phyloP scores from a whole-genome alignment of 1,140 invertebrate genomes.

The Phocides pigmalion region DNA sequence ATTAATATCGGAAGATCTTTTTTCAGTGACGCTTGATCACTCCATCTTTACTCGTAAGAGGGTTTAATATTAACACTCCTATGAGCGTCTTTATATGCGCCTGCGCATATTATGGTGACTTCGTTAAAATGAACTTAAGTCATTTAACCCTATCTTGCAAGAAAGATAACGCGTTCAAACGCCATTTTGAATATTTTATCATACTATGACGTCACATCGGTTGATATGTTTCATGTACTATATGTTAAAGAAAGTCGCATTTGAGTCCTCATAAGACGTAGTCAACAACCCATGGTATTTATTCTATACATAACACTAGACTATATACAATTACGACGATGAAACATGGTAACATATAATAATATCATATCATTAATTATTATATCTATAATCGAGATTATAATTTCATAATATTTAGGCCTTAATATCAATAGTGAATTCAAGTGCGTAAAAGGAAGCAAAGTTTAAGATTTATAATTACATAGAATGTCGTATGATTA shows the following conservation, averaged over 20 bases:
- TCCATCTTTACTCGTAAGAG: slow-evolving; percentile 28
- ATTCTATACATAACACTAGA: slow-evolving; percentile 48
- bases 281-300: slow-evolving; percentile 57
- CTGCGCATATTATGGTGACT: slow-evolving; percentile 15
- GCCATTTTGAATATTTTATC: slow-evolving; percentile 20
- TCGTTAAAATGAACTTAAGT: not conserved
- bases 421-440: slow-evolving; percentile 33
- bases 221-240: slow-evolving; percentile 81
- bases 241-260: slow-evolving; percentile 59
- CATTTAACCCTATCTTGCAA: not conserved
- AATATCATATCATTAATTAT: slow-evolving; percentile 48
- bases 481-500: slow-evolving; percentile 13
- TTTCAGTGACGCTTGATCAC: slow-evolving; percentile 30
- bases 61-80: not conserved
- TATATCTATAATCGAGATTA: slow-evolving; percentile 62
- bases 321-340: slow-evolving; percentile 63
- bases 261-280: slow-evolving; percentile 62
- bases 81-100: slow-evolving; percentile 20
- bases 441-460: slow-evolving; percentile 28
- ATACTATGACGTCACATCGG: slow-evolving; percentile 40
- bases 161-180: slow-evolving; percentile 12
- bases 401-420: slow-evolving; percentile 52
- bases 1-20: slow-evolving; percentile 65
- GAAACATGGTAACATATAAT: slow-evolving; percentile 62
- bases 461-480: slow-evolving; percentile 19